Base-by-base conservation (phyloP, 2,888 invertebrate species). In the Pheosia gnoma region DNA sequence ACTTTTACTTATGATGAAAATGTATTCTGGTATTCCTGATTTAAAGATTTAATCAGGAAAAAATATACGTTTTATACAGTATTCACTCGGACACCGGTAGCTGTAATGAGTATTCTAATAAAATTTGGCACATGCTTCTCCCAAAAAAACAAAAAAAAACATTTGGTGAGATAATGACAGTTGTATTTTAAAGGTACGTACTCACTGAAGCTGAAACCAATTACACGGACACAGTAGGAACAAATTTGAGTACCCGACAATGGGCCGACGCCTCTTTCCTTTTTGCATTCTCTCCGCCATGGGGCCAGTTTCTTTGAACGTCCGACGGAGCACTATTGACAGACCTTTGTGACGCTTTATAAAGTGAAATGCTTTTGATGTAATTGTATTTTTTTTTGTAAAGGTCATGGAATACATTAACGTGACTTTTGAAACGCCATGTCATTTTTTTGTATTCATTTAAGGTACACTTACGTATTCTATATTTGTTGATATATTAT, bases 221-320 rank as follows among this genome's bases (percentile, higher is more conserved):
- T 77, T 74, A 77, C 62, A 64, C 13, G 65, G 59, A 63, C 65
- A 60, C 54, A 62, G 41, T 59, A 58, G 55, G 59, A 65, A 65
- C 65, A 68, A 68, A 77, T 70, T 71, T 70, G 62, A 68, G 69
- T 69, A 62, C 63, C 61, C 60, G 65, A 70, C 66, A 75, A 67
- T 72, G 59, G 49, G 57, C 58, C 57, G 13, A 59, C 59, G 57
- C 59, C 59, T 61, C 59, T 73, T 25, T 68, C 61, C 47, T 63
- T 59, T 70, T 64, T 13, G 54, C 60, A 37, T 11, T 38, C 55
- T 13, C 53, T 59, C n/a, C 49, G 54, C 51, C 39, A 60, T 57
- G 57, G 69, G 67, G 72, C 70, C 77, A 68, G 59, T 52, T 62
- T 67, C 77, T 75, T 74, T 75, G 69, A 72, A 69, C 66, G 61